Base-by-base conservation (phyloP, 1,140 invertebrate species). In the Drosophila orosa region DNA sequence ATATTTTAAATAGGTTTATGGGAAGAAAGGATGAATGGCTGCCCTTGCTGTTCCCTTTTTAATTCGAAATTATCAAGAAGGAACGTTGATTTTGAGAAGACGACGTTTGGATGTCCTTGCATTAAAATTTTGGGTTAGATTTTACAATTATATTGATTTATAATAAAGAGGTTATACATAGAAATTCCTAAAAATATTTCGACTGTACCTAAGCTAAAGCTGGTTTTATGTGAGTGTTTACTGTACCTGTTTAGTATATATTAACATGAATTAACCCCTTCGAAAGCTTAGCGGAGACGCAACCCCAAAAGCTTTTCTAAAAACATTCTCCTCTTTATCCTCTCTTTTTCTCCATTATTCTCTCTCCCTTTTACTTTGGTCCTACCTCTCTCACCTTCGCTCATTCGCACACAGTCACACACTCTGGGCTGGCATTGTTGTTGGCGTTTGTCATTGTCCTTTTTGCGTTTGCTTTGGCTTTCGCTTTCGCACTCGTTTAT, bases 401-500 rank as follows among this genome's bases (percentile, higher is more conserved):
- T 47, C 54, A 59, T 56, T 45, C 42, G 39, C 42, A 52, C 50
- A 39, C 60, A 74, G 63, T 24, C 60, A 63, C 52, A 50, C 31
- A 48, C 45, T 25, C 24, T 44, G 9, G 27, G 27, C 40, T n/a
- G 47, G 61, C 71, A 33, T 59, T 69, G 59, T 69, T 66, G 71
- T 62, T 78, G 57, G 72, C 76, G 50, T 79, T 82, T 87, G 75
- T 76, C 79, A 68, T 65, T 79, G 82, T 83, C 79, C 79, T 87
- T 76, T 69, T 57, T 57, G 67, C 40, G 67, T 71, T 86, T 74
- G 74, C 82, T 75, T 81, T 82, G 52, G 74, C 80, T 83, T 86
- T 84, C 81, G 81, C 78, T 84, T 86, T 87, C 75, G 84, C 80
- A 87, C 83, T 87, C 84, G 71, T 80, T 87, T 83, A 83, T 87